Evolutionary conservation across 2,888 invertebrate species (phyloP), one percentile per base, ranked within the genome.

Genomic region (Dione vanillae): DNA sequence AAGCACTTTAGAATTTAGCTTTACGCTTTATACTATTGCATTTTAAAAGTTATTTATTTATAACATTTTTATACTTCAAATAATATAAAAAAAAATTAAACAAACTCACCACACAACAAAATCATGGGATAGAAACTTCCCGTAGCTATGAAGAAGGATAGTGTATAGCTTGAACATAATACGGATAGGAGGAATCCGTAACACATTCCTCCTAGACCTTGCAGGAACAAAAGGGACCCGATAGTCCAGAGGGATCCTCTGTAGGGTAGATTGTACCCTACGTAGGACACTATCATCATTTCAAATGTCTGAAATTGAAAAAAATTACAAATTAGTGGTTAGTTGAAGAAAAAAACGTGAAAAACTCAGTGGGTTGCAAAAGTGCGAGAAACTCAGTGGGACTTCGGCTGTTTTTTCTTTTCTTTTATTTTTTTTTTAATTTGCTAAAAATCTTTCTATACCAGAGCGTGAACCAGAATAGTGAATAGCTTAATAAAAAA

Each of bases 71-170:
- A n/a, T 27, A 3, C 27, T 27, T 2, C 27, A 27, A 40, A 11
- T 40, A 40, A 40, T 40, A 10, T 40, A 11, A 19, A 49, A 49
- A 16, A 47, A n/a, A 9, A 16, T 11, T 7, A 40, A 16, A 20
- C 1, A 7, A 7, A 90, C 95, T 92, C 86, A 97, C 98, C 98
- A 84, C 97, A 97, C 8, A 98, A 90, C 74, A 98, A 91, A 75
- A 98, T 95, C 94, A 97, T 96, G 0, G 98, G 98, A 83, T 98
- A 98, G 83, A 98, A 98, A 75, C 96, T 97, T 14, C 98, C 98
- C 0, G 98, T 95, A 0, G 97, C 95, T 12, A 97, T 94, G 84
- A 97, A 97, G 92, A 98, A 97, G 0, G 98, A 96, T 79, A 96
- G 94, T 0, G 96, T 96, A 78, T 97, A 97, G 41, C 96, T 96